Conservation (phyloP, 2,797 vertebrate species). For the Liasis olivaceus region DNA sequence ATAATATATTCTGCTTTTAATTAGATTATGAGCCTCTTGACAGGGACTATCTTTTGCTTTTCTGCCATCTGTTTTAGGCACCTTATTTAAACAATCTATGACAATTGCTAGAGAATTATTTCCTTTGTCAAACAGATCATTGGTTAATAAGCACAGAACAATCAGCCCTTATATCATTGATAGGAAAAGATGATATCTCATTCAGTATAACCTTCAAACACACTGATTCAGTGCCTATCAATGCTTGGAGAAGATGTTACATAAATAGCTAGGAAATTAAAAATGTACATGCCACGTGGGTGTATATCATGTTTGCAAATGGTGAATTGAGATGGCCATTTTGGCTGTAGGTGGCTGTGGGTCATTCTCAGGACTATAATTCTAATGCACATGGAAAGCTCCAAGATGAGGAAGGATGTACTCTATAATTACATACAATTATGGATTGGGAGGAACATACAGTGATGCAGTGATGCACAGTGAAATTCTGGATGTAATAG, state of each 20-base stretch:
- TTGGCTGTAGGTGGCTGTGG: neutral
- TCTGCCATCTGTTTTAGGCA: neutral
- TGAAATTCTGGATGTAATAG: neutral
- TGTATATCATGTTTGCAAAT: neutral
- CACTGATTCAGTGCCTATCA: neutral
- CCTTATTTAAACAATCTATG: neutral
- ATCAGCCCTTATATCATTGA: neutral
- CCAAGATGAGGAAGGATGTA: neutral
- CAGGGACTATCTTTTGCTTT: neutral
- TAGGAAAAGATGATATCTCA: neutral
- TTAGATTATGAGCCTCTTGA: neutral
- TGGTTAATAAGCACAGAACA: neutral
- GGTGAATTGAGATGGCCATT: neutral
- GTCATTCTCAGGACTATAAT: neutral
- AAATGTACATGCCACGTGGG: neutral
- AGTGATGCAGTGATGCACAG: neutral
- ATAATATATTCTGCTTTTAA: neutral
- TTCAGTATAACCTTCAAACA: neutral
- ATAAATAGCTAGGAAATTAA: neutral
- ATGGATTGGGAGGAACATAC: neutral
- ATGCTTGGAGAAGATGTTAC: neutral
- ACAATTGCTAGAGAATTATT: neutral
- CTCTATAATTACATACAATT: neutral
- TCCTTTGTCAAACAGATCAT: neutral
- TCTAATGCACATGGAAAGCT: neutral